A percentile compares a stretch with the other conserved stretches of the same genome.
These are phyloP conservation scores for Catocala sponsa DNA, from an alignment of 2,888 invertebrate species.

Conservation along the genomic window DNA sequence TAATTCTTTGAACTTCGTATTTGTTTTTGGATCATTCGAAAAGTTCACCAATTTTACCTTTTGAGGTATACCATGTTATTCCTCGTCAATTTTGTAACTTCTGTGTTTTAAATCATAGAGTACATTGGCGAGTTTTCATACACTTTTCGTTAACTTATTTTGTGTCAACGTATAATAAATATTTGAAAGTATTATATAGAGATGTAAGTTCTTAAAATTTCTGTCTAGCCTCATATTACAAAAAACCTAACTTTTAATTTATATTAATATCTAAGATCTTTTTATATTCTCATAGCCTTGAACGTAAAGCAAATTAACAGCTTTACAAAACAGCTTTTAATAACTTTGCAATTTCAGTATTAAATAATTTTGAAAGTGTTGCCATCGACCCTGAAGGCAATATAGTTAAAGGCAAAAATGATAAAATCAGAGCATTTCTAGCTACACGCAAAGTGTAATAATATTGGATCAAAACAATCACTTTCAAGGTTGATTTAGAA, in stretches of 20 bases:
- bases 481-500: conserved; percentile 31
- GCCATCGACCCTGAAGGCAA: conserved; percentile 30
- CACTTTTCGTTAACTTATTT: too few species aligned
- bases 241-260: too few species aligned
- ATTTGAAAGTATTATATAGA: too few species aligned
- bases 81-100: background rate
- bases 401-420: conserved; percentile 32
- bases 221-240: too few species aligned
- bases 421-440: conserved; percentile 42
- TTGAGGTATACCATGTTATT: background rate
- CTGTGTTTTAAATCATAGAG: too few species aligned
- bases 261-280: too few species aligned
- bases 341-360: conserved; percentile 19
- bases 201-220: too few species aligned
- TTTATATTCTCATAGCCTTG: too few species aligned
- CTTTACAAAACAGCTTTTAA: conserved; percentile 18
- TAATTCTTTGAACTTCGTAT: conserved; percentile 16
- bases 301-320: background rate
- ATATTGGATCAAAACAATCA: conserved; percentile 34
- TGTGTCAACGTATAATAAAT: too few species aligned
- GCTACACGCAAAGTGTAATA: conserved; percentile 20
- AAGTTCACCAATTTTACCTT: background rate
- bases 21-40: background rate
- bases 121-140: too few species aligned
- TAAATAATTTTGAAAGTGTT: conserved; percentile 40